Evolutionary conservation across 2,113 vertebrate genomes (phyloP), one percentile per base, ranked within the genome.

Genomic region (Gobio gobio): DNA sequence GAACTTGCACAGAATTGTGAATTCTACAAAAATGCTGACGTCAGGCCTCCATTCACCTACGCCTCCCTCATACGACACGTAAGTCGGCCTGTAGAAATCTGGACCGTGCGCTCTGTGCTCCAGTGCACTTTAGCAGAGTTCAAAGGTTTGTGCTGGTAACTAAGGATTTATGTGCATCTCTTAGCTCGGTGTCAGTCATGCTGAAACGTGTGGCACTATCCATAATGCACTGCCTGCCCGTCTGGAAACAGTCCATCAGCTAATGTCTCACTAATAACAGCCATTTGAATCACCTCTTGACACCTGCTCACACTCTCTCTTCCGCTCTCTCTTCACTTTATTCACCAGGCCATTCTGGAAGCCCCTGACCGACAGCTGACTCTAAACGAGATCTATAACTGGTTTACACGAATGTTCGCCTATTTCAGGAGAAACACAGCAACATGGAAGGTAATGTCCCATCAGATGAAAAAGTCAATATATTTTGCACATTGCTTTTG

Each of bases 1-100:
- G 98, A 99, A 90, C 97, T 99, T 90, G 98, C 98, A 89, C 98
- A 99, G 95, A 99, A 99, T 92, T 98, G 98, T n/a, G 98, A 99
- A 95, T 99, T 99, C 92, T 99, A 99, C 94, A 99, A 99, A 92
- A 99, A 99, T 9, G 97, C 98, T 0, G 98, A 99, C 1, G 98
- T 99, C 89, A 96, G 98, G 90, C 98, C 98, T 12, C 98, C 98
- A 75, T 99, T 99, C 93, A 99, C 98, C 84, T 99, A 99, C 14
- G 98, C 98, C 90, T 99, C 98, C 59, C 97, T 99, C 90, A 99
- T 99, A 95, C 96, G 98, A 87, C 98, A 99, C 94, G 98, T 99
- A 92, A 96, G 96, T 88, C 10, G 20, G 47, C 29, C 43, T 54
- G 40, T 45, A 16, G 68, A 18, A 72, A 79, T 66, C 56, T 33